Evolutionary conservation across 2,797 vertebrate species (phyloP), one percentile per base, ranked within the genome.

Genomic region (Lycodopsis pacificus): DNA sequence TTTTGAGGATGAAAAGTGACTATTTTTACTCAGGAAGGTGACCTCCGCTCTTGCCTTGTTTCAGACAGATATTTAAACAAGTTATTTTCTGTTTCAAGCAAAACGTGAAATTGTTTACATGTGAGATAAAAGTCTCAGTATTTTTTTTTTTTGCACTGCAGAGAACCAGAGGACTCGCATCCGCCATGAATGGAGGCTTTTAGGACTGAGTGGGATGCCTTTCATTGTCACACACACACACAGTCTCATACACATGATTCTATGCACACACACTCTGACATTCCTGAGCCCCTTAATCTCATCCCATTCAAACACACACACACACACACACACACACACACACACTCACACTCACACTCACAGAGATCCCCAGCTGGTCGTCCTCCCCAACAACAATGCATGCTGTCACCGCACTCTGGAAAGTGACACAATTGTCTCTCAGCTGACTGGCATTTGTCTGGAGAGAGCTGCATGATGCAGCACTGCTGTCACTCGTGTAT

Each of bases 171-270:
- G 89, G 90, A 93, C 88, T 85, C 83, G 34, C 71, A 68, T 66
- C 65, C 30, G 19, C 36, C 46, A 82, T 94, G 91, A 94, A 95
- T 93, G 89, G 85, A 78, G 74, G 78, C 80, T 89, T 93, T 93
- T 90, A 89, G 82, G 82, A 73, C 74, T 5, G 76, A 78, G 87
- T 80, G 86, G 83, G 77, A 78, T 72, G 66, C 82, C 73, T 84
- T 84, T 82, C 76, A 88, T 92, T 93, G 91, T 92, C 71, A 67
- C 66, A 80, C 83, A 85, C n/a, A 76, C 79, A 76, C 77, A 88
- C 75, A 59, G 61, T 48, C 54, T 71, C 71, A 75, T 44, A 70
- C 76, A 80, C 82, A 84, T n/a, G 49, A 83, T 73, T 79, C 66
- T 75, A 25, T 86, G 51, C 59, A 79, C 86, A 87, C 77, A 71